Percentiles rank a stretch among this genome's conserved stretches.
These are phyloP conservation scores for Phyllotreta cruciferae DNA, from an alignment of 2,888 invertebrate species.

Conservation along the genomic window DNA sequence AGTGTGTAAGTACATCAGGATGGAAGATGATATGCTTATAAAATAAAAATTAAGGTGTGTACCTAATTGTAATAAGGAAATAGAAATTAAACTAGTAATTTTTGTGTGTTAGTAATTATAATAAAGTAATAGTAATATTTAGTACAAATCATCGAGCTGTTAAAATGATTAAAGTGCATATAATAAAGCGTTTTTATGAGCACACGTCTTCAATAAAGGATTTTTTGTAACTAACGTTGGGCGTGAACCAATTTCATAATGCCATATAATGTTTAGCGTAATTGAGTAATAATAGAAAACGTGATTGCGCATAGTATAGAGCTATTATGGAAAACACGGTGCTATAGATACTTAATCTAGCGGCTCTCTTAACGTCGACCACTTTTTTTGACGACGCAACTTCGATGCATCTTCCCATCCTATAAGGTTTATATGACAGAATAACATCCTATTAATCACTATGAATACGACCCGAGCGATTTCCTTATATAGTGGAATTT, in stretches of 20 bases:
- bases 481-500: constrained; percentile 21
- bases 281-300: constrained; percentile 24
- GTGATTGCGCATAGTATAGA: constrained; percentile 3
- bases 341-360: constrained; percentile 15
- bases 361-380: constrained; percentile 17
- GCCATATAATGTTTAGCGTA: constrained; percentile 18
- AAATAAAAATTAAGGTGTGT: too few species aligned
- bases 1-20: not conserved
- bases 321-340: constrained; percentile 8
- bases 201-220: constrained; percentile 6
- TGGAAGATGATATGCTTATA: too few species aligned
- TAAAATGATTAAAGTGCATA: constrained; percentile 4
- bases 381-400: constrained; percentile 3
- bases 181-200: not conserved
- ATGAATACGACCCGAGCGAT: constrained; percentile 2
- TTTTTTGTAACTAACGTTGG: constrained; percentile 1
- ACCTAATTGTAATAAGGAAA: too few species aligned
- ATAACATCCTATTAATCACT: constrained; percentile 25
- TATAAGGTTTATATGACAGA: constrained; percentile 20
- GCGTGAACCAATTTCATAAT: constrained; percentile 26
- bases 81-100: not conserved
- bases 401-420: constrained; percentile 10
- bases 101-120: not conserved
- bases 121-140: not conserved
- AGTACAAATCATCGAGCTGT: not conserved